Evolutionary conservation across 2,797 vertebrate species (phyloP).

Genomic region (Bradypus variegatus): DNA sequence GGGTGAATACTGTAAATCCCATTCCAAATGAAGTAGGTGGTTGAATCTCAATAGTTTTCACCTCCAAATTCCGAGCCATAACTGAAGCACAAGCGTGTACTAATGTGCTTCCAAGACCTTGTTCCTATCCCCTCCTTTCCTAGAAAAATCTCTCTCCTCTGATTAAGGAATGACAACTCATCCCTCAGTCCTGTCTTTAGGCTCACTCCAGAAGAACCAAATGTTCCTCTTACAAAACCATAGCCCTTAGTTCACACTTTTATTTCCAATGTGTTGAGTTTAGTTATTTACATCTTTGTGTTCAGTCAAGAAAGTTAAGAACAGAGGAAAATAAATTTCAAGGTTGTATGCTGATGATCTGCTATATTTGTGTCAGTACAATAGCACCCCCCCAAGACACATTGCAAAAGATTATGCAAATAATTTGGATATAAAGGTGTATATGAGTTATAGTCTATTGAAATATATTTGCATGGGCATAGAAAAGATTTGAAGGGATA

Average conservation of each 20-base stretch:
- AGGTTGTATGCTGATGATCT: neutral
- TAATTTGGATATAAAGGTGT: neutral
- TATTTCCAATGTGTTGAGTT: neutral
- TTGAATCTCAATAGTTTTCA: neutral
- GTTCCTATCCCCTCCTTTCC: neutral
- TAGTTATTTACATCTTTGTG: neutral
- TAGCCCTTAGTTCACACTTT: neutral
- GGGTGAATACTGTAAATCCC: neutral
- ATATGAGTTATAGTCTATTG: neutral
- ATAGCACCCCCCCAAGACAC: neutral
- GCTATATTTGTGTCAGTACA: neutral
- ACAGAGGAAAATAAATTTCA: conserved; percentile 18
- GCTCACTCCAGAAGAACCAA: neutral
- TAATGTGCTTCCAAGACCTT: neutral
- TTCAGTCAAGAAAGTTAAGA: conserved; percentile 23
- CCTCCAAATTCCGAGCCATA: neutral
- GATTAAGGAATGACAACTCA: neutral
- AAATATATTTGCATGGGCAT: neutral
- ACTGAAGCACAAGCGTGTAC: neutral
- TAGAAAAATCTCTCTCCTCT: neutral
- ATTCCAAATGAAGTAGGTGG: neutral
- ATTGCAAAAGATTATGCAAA: neutral
- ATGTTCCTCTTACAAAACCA: neutral
- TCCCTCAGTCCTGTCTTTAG: neutral
- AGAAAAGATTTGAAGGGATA: neutral